Conservation (phyloP, 2,113 vertebrate species). For the Pelodiscus sinensis region DNA sequence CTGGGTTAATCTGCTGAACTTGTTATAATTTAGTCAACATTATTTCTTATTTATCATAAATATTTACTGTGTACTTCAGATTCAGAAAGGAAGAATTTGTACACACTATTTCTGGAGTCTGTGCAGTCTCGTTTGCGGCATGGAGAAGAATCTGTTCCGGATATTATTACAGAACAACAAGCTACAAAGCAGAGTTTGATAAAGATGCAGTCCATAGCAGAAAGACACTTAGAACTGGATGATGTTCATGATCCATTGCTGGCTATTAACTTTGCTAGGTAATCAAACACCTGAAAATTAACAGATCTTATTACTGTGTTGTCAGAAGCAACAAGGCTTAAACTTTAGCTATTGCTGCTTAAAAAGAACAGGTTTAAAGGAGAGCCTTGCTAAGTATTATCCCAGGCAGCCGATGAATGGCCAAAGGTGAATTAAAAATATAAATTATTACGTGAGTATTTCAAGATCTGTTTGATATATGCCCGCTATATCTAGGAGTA, state of each 20-base stretch:
- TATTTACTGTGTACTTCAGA: constrained; percentile 76
- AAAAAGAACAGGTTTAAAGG: background rate
- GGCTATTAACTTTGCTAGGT: constrained; percentile 98
- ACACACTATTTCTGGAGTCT: constrained; percentile 91
- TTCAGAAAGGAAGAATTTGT: constrained; percentile 93
- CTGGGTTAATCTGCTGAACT: background rate
- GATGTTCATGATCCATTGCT: constrained; percentile 91
- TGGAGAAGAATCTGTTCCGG: constrained; percentile 82
- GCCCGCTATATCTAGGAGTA: background rate
- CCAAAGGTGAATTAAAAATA: background rate
- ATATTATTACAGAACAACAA: constrained; percentile 84
- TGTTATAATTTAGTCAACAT: background rate
- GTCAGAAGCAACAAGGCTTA: background rate
- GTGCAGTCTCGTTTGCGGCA: constrained; percentile 91
- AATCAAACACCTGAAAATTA: constrained; percentile 6
- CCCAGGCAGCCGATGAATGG: background rate
- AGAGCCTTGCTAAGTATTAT: background rate
- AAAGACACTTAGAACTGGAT: constrained; percentile 88
- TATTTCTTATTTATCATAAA: background rate
- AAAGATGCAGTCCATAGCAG: constrained; percentile 94
- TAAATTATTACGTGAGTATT: background rate
- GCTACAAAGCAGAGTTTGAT: constrained; percentile 88
- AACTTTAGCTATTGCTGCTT: background rate
- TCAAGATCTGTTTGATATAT: background rate
- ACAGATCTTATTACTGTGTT: background rate